Conservation (phyloP, 2,888 invertebrate genomes). For the Epiblema foenella region DNA sequence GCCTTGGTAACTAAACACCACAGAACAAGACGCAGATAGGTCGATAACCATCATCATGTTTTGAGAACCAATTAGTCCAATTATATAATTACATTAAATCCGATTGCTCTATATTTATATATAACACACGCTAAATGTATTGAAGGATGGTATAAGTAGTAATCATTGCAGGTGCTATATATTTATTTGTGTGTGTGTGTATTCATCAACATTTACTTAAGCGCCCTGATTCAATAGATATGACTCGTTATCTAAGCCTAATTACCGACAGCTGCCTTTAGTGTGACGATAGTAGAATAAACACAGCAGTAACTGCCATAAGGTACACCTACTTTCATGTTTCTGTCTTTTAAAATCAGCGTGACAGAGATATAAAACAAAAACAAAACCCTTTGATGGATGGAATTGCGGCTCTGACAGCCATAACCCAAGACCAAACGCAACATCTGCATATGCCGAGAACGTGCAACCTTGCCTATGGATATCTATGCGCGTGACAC, state of each 20-base stretch:
- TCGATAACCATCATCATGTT: slow-evolving; percentile 21
- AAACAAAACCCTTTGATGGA: no score
- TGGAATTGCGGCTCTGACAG: no score
- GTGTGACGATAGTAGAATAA: slow-evolving; percentile 25
- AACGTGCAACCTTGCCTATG: no score
- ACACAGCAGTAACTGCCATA: slow-evolving; percentile 3
- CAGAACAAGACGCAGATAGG: not conserved
- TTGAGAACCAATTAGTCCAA: slow-evolving; percentile 14
- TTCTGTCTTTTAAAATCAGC: not conserved
- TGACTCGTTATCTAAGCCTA: slow-evolving; percentile 60
- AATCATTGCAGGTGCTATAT: not conserved
- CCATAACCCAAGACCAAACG: no score
- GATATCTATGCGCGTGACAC: no score
- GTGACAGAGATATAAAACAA: not conserved
- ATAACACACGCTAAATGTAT: not conserved
- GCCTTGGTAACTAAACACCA: not conserved
- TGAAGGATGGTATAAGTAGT: no score
- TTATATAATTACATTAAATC: slow-evolving; percentile 16
- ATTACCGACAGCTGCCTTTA: slow-evolving; percentile 56
- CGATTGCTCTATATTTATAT: slow-evolving; percentile 8
- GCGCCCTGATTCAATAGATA: slow-evolving; percentile 46
- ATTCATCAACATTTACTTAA: slow-evolving; percentile 28
- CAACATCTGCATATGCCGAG: no score
- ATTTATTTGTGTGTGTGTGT: no score
- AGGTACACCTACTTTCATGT: not conserved